Percentiles rank a stretch among this genome's conserved stretches.
These are phyloP conservation scores for Carpatolechia fugitivella DNA, from an alignment of 2,888 invertebrate species.

Conservation along the genomic window DNA sequence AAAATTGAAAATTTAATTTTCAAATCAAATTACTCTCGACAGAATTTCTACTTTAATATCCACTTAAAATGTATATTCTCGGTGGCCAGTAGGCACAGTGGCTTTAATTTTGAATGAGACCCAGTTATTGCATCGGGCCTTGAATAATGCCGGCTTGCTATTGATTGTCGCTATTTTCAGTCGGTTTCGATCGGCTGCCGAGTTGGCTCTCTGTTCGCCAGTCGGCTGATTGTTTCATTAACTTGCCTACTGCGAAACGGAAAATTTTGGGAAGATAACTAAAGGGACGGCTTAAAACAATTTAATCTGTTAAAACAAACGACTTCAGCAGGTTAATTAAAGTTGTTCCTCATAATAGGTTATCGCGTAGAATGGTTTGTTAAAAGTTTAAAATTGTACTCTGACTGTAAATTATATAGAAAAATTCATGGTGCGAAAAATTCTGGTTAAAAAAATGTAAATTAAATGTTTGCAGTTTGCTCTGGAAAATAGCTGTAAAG, in stretches of 20 bases:
- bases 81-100: neutral
- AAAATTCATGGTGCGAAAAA: no score
- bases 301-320: neutral
- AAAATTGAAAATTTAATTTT: neutral
- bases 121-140: constrained; percentile 6
- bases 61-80: constrained; percentile 8
- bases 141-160: constrained; percentile 16
- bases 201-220: neutral
- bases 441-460: no score
- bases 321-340: neutral
- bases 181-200: no score
- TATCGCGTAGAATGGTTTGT: neutral
- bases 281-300: neutral
- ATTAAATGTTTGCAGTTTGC: no score
- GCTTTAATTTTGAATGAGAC: constrained; percentile 12
- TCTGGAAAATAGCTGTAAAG: constrained; percentile 20
- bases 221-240: constrained; percentile 18
- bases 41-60: neutral
- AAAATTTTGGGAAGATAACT: neutral
- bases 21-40: neutral
- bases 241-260: neutral
- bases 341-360: neutral
- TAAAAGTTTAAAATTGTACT: neutral
- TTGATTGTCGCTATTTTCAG: constrained; percentile 23
- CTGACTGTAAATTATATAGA: no score